Evolutionary conservation across 35 echinoderm and acorn worm species (phyloP).

Genomic region (Heliocidaris erythrogramma): DNA sequence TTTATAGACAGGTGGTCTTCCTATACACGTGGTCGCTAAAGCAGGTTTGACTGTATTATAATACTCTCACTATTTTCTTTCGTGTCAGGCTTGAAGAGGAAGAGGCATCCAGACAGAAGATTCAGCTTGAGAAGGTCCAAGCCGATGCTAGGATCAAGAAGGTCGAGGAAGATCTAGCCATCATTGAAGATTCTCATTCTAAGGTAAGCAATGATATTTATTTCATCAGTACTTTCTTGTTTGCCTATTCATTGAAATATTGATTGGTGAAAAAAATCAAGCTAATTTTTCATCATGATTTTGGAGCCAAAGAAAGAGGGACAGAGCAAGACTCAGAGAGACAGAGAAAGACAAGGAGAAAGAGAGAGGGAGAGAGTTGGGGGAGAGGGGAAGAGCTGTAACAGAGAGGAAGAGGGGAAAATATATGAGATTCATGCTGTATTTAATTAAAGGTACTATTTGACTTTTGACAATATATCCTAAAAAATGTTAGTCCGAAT

Average conservation of each 20-base stretch:
- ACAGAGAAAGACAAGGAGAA: not conserved
- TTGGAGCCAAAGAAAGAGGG: too few relatives aligned
- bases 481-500: too few relatives aligned
- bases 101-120: constrained; percentile 91
- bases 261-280: not conserved
- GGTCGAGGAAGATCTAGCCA: constrained; percentile 87
- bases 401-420: too few relatives aligned
- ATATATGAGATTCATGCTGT: too few relatives aligned
- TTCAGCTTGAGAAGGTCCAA: constrained; percentile 93
- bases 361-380: not conserved
- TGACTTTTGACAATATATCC: too few relatives aligned
- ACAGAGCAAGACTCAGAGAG: not conserved
- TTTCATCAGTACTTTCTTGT: not conserved
- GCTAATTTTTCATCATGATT: too few relatives aligned
- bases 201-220: constrained; percentile 62
- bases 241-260: not conserved
- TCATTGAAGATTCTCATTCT: constrained; percentile 74
- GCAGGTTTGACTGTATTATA: too few relatives aligned
- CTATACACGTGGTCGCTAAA: too few relatives aligned
- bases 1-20: too few relatives aligned
- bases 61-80: not conserved
- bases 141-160: constrained; percentile 97
- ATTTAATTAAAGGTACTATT: too few relatives aligned
- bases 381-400: too few relatives aligned
- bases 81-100: constrained; percentile 86